Conservation (phyloP, 2,113 vertebrate genomes). For the Mirza zaza region DNA sequence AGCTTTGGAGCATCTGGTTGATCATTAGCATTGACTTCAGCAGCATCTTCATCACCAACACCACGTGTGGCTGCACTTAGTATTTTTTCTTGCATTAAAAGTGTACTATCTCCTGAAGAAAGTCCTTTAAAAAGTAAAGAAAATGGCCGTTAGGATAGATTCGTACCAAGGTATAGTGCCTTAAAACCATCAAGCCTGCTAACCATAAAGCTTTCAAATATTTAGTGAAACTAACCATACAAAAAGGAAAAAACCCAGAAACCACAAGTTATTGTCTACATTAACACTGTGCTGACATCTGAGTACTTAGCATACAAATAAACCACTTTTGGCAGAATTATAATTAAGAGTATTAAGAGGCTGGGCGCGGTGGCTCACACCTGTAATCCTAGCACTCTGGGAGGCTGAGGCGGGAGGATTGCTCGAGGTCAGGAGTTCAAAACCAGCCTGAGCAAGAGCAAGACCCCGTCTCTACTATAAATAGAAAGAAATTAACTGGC, state of each 20-base stretch:
- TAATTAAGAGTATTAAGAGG: background rate
- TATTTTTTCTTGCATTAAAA: slow-evolving; percentile 71
- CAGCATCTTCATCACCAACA: slow-evolving; percentile 42
- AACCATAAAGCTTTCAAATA: slow-evolving; percentile 47
- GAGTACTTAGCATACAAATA: background rate
- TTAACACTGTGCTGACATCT: background rate
- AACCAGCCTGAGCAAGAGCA: too few relatives aligned
- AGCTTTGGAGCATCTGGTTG: slow-evolving; percentile 71
- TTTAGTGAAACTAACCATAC: background rate
- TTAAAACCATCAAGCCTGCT: background rate
- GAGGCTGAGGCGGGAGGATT: too few relatives aligned
- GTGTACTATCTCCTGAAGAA: slow-evolving; percentile 59
- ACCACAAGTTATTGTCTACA: background rate
- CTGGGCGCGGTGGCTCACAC: too few relatives aligned
- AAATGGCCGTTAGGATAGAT: slow-evolving; percentile 59
- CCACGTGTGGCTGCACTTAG: background rate
- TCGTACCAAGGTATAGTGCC: background rate
- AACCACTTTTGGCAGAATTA: background rate
- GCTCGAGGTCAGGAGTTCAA: too few relatives aligned
- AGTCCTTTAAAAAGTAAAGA: slow-evolving; percentile 63
- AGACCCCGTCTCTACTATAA: too few relatives aligned
- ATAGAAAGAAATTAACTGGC: too few relatives aligned
- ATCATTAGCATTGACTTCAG: slow-evolving; percentile 70
- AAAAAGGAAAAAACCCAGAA: background rate
- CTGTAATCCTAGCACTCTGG: too few relatives aligned